Evolutionary conservation across 1,140 invertebrate genomes (phyloP).

Genomic region (Heliconius hermathena): DNA sequence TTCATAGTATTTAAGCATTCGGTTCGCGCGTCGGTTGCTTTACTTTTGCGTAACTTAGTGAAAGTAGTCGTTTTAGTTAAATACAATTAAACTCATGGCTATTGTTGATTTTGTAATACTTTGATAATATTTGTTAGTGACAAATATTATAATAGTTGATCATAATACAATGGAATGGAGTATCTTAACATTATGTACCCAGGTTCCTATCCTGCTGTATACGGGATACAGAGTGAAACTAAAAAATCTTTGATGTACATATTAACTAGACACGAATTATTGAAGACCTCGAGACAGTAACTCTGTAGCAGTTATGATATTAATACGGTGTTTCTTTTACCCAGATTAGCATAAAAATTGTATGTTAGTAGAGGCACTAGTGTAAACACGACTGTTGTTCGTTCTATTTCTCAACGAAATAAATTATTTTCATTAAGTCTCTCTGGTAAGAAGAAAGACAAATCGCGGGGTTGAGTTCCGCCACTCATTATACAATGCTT

Average conservation of each 20-base stretch:
- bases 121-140: constrained; percentile 2
- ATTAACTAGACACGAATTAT: neutral
- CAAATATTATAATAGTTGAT: neutral
- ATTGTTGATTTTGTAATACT: constrained; percentile 10
- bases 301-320: no score
- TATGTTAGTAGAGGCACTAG: no score
- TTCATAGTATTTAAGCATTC: constrained; percentile 44
- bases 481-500: neutral
- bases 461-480: no score
- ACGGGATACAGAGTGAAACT: neutral
- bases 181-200: neutral
- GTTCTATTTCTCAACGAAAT: no score
- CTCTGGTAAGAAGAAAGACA: no score
- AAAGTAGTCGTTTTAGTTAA: constrained; percentile 43
- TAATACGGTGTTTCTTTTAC: no score
- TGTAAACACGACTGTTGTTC: no score
- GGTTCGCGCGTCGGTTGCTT: constrained; percentile 34
- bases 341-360: no score
- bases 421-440: no score
- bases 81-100: constrained; percentile 19
- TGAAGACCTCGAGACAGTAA: no score
- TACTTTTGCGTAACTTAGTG: constrained; percentile 56
- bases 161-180: neutral
- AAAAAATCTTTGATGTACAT: neutral
- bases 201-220: neutral